A percentile compares a stretch with the other conserved stretches of the same genome.
Conservation (phyloP, 2,888 invertebrate genomes). For the Archaeoteleia sp. region DNA sequence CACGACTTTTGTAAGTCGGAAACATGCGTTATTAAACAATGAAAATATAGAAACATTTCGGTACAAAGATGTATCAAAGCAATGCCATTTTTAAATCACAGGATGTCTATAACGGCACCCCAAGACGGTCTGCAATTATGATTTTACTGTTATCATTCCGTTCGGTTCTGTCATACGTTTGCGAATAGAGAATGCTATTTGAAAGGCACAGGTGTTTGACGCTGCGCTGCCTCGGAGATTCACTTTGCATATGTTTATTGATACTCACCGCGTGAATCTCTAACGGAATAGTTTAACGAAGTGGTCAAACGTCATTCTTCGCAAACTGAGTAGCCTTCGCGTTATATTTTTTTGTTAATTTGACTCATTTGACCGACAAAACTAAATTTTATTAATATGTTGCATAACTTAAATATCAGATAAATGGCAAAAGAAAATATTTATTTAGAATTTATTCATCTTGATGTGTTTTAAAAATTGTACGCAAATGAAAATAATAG, state of each 20-base stretch:
- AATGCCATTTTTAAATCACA: too few species aligned
- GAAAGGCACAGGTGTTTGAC: constrained; percentile 48
- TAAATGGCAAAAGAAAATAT: too few species aligned
- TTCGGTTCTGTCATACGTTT: constrained; percentile 10
- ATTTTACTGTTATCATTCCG: constrained; percentile 37
- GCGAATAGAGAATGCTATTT: constrained; percentile 2
- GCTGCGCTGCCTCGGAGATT: constrained; percentile 41
- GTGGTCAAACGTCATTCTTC: constrained; percentile 41
- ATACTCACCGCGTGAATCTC: constrained; percentile 42
- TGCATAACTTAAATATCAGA: too few species aligned
- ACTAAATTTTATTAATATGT: too few species aligned
- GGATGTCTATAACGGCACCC: constrained; percentile 18
- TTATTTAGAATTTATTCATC: too few species aligned
- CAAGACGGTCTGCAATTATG: constrained; percentile 31
- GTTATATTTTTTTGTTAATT: constrained; percentile 41
- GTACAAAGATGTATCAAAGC: too few species aligned
- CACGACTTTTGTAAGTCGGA: too few species aligned
- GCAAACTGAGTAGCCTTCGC: constrained; percentile 28
- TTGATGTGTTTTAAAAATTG: too few species aligned
- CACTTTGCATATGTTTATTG: constrained; percentile 48
- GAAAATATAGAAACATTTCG: too few species aligned
- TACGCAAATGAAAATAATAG: too few species aligned
- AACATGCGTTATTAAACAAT: too few species aligned
- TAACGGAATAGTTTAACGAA: constrained; percentile 50
- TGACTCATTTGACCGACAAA: too few species aligned